A percentile compares a stretch with the other conserved stretches of the same genome.
These are phyloP conservation scores for Abscondita cerata DNA, from an alignment of 2,888 invertebrate species.

Conservation along the genomic window DNA sequence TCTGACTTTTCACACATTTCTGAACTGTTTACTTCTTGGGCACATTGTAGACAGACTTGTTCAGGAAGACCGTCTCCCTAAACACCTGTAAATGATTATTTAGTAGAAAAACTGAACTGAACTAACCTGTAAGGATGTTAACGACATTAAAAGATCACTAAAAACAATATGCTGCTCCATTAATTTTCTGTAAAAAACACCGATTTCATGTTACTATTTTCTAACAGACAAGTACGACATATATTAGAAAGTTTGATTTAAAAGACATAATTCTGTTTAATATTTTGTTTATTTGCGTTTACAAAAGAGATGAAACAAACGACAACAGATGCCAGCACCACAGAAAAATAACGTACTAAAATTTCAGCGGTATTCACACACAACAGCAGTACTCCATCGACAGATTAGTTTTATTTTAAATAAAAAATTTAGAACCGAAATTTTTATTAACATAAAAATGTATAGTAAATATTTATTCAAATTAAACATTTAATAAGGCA, in stretches of 20 bases:
- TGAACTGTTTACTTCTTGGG: slow-evolving; percentile 44
- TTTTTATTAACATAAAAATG: too few species aligned
- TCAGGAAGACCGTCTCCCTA: slow-evolving; percentile 50
- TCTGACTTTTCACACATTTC: slow-evolving; percentile 51
- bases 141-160: slow-evolving; percentile 44
- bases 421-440: too few species aligned
- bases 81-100: slow-evolving; percentile 40
- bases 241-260: slow-evolving; percentile 27
- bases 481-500: too few species aligned
- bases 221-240: slow-evolving; percentile 45
- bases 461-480: too few species aligned
- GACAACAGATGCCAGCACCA: too few species aligned
- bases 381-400: too few species aligned
- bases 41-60: slow-evolving; percentile 50
- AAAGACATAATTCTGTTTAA: too few species aligned
- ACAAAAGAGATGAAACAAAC: too few species aligned
- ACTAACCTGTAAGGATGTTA: slow-evolving; percentile 45
- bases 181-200: slow-evolving; percentile 38
- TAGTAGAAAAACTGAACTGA: neutral
- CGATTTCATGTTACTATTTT: slow-evolving; percentile 38
- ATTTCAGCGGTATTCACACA: too few species aligned
- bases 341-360: too few species aligned
- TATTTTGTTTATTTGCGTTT: too few species aligned
- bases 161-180: slow-evolving; percentile 40
- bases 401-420: too few species aligned